These are phyloP conservation scores for Megalopta genalis DNA, from an alignment of 1,140 invertebrate species.

Conservation along the genomic window DNA sequence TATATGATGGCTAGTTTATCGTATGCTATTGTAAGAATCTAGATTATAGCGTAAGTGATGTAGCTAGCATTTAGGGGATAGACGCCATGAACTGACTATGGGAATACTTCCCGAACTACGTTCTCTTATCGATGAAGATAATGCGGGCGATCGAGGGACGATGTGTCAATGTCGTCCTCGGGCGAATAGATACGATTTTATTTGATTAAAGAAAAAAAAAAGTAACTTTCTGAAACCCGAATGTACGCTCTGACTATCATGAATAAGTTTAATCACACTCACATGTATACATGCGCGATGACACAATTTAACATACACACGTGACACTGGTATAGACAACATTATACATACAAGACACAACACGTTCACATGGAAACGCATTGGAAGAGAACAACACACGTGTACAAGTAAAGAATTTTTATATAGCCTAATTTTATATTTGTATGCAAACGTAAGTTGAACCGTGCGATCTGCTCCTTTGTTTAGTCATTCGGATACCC, in stretches of 20 bases:
- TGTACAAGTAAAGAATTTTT: constrained; percentile 63
- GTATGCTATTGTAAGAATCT: constrained; percentile 62
- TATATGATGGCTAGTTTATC: constrained; percentile 76
- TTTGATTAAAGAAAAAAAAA: constrained; percentile 66
- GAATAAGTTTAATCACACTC: constrained; percentile 19
- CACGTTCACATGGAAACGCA: constrained; percentile 22
- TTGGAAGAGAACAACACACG: constrained; percentile 27
- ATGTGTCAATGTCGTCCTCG: constrained; percentile 64
- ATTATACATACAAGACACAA: constrained; percentile 12
- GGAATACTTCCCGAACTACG: constrained; percentile 74
- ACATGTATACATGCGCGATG: neutral
- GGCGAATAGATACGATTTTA: constrained; percentile 75
- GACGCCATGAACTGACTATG: constrained; percentile 79
- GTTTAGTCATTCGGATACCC: constrained; percentile 32
- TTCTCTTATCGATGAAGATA: constrained; percentile 72
- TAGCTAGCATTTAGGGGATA: constrained; percentile 78
- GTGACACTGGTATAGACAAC: neutral
- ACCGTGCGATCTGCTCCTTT: constrained; percentile 43
- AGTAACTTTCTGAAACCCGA: constrained; percentile 28
- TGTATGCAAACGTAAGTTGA: constrained; percentile 64
- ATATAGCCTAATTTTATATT: constrained; percentile 77
- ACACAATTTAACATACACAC: neutral
- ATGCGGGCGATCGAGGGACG: constrained; percentile 68
- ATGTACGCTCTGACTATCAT: constrained; percentile 55
- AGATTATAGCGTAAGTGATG: constrained; percentile 74